Evolutionary conservation across 1,140 invertebrate genomes (phyloP).

Genomic region (Leptinotarsa texana): DNA sequence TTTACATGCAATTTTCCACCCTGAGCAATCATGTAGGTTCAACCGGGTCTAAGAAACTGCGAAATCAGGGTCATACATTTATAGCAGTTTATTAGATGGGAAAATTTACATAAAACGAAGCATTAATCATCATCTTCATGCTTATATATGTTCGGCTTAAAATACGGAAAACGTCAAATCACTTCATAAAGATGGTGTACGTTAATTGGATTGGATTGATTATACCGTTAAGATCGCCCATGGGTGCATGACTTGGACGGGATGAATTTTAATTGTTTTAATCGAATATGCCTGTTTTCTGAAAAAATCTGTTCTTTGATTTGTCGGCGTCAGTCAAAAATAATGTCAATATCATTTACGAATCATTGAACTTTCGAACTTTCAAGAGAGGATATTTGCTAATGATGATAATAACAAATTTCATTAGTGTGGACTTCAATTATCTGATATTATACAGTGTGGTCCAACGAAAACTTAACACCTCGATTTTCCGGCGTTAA

Average conservation of each 20-base stretch:
- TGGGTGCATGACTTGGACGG: not conserved
- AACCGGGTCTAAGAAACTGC: conserved; percentile 8
- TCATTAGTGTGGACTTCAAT: too few relatives aligned
- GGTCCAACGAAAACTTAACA: too few relatives aligned
- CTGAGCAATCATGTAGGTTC: conserved; percentile 12
- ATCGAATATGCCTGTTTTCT: not conserved
- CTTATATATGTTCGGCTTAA: conserved; percentile 21
- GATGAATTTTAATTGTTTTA: not conserved
- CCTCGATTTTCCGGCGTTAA: too few relatives aligned
- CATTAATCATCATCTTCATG: conserved; percentile 24
- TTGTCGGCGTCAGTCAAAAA: too few relatives aligned
- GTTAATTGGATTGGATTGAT: conserved; percentile 20
- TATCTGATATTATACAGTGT: too few relatives aligned
- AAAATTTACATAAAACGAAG: conserved; percentile 16
- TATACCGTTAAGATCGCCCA: conserved; percentile 23
- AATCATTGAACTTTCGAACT: too few relatives aligned
- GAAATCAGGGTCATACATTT: conserved; percentile 13
- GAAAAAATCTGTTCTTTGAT: too few relatives aligned
- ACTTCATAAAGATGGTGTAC: conserved; percentile 13
- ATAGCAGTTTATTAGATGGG: conserved; percentile 17
- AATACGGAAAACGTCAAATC: conserved; percentile 23
- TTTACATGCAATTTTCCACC: conserved; percentile 20
- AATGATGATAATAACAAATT: too few relatives aligned
- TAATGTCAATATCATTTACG: too few relatives aligned
- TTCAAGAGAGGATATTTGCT: too few relatives aligned